Conservation (phyloP, 2,888 invertebrate species). For the Spatulosminthurus flaviceps region DNA sequence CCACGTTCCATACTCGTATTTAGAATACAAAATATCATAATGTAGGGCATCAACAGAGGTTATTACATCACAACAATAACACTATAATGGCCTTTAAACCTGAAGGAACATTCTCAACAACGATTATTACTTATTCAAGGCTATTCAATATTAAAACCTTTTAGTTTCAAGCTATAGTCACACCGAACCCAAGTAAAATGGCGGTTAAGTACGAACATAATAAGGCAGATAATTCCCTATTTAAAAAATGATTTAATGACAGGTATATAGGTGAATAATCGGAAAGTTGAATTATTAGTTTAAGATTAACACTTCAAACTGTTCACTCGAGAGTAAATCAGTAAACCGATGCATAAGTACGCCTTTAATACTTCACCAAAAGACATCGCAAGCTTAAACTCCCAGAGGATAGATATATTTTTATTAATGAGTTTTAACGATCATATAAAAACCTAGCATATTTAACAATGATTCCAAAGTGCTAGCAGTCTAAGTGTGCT, state of each 20-base stretch:
- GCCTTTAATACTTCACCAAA: too few species aligned
- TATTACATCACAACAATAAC: constrained; percentile 5
- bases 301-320: neutral
- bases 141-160: neutral
- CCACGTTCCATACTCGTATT: too few species aligned
- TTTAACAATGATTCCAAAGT: neutral
- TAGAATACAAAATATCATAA: neutral
- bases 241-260: neutral
- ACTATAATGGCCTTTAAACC: neutral
- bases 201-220: neutral
- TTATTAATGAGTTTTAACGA: too few species aligned
- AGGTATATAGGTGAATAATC: too few species aligned
- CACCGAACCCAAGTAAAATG: neutral
- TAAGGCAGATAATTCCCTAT: neutral
- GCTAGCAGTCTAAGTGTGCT: neutral
- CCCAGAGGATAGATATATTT: too few species aligned
- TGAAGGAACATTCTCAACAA: neutral
- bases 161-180: neutral
- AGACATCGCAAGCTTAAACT: too few species aligned
- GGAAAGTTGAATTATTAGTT: too few species aligned
- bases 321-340: neutral
- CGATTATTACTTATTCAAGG: constrained; percentile 7
- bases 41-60: neutral
- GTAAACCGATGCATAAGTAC: too few species aligned
- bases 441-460: neutral